phyloP scores from a whole-genome alignment of 2,888 invertebrate species.

The Megaustenia siamemsis region DNA sequence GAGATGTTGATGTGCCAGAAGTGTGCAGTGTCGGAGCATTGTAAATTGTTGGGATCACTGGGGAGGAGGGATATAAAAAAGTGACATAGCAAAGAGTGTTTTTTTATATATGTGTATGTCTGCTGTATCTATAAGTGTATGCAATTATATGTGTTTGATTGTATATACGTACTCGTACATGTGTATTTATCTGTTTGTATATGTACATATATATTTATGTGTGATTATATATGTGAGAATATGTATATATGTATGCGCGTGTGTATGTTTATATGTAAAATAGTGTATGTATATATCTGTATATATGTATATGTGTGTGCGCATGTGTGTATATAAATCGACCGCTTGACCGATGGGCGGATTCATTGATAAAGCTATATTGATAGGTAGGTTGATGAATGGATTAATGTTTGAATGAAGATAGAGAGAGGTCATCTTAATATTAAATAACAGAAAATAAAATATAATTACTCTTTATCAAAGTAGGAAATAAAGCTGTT shows the following conservation, averaged over 20 bases:
- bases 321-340: not conserved
- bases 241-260: not conserved
- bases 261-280: not conserved
- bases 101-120: too few relatives aligned
- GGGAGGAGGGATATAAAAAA: too few relatives aligned
- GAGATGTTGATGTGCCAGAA: too few relatives aligned
- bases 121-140: too few relatives aligned
- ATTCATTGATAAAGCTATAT: not conserved
- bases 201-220: not conserved
- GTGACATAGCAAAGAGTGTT: too few relatives aligned
- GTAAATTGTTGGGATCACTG: too few relatives aligned
- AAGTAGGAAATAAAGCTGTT: too few relatives aligned
- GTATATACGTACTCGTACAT: not conserved
- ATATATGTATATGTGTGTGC: not conserved
- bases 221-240: not conserved
- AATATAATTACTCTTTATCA: too few relatives aligned
- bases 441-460: too few relatives aligned
- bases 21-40: too few relatives aligned
- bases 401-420: not conserved
- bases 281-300: not conserved
- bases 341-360: not conserved
- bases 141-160: not conserved
- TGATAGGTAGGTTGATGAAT: not conserved
- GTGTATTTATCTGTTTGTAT: slow-evolving; percentile 1
- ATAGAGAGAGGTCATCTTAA: not conserved